Evolutionary conservation across 2,113 vertebrate genomes (phyloP).

Genomic region (Aspidoscelis tigris): DNA sequence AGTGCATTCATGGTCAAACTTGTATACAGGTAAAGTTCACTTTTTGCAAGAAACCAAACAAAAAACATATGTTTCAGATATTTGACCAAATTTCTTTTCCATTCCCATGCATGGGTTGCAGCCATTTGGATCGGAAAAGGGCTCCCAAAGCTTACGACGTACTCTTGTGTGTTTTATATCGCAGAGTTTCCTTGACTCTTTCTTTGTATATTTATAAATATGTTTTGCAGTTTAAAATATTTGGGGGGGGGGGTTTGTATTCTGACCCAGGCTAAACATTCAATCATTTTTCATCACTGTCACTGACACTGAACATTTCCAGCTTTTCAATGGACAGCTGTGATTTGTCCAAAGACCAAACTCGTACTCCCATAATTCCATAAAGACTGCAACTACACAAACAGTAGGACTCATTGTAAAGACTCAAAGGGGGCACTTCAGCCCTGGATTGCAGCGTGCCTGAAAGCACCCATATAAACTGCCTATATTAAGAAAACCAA

Average conservation of each 20-base stretch:
- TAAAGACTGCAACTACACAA: not conserved
- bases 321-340: constrained; percentile 27
- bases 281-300: constrained; percentile 18
- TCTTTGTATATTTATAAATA: constrained; percentile 51
- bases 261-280: constrained; percentile 1
- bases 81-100: constrained; percentile 74
- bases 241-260: constrained; percentile 19
- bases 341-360: not conserved
- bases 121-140: constrained; percentile 54
- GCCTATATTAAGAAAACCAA: not conserved
- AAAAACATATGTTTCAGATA: constrained; percentile 81
- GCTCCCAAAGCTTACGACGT: constrained; percentile 58
- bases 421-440: not conserved
- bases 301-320: not conserved
- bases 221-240: constrained; percentile 40
- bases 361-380: not conserved
- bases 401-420: not conserved
- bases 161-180: constrained; percentile 49
- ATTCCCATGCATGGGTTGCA: constrained; percentile 58
- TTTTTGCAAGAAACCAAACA: constrained; percentile 81
- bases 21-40: constrained; percentile 78
- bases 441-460: not conserved
- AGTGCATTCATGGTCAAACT: constrained; percentile 75
- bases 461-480: not conserved
- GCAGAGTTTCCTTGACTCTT: constrained; percentile 51